Conservation (phyloP, 2,113 vertebrate species). For the Acanthochromis polyacanthus region DNA sequence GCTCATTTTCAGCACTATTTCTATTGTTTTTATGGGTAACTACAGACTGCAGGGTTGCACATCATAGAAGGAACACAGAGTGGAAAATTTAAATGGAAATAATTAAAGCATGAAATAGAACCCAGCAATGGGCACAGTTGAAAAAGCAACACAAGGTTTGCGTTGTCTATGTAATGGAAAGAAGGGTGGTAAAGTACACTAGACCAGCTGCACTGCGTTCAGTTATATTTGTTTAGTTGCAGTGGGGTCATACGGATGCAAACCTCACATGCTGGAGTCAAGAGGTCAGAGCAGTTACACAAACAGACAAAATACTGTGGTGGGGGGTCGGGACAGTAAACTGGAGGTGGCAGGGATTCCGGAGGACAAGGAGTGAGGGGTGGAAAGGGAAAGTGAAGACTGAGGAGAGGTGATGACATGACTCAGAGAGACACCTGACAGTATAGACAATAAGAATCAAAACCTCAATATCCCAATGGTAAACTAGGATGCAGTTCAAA, state of each 20-base stretch:
- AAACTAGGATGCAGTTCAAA: too few relatives aligned
- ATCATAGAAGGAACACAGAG: not conserved
- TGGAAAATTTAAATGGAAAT: not conserved
- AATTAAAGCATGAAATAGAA: not conserved
- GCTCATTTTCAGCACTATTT: too few relatives aligned
- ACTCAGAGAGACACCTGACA: not conserved
- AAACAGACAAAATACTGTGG: not conserved
- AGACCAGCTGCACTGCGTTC: not conserved
- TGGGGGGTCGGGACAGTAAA: not conserved
- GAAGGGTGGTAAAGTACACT: not conserved
- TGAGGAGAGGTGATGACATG: not conserved
- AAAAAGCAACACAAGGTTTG: not conserved
- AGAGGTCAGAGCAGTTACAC: not conserved
- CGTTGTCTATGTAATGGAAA: not conserved
- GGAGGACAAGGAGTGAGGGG: not conserved
- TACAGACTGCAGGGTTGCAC: too few relatives aligned
- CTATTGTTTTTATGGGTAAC: not conserved
- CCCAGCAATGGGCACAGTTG: too few relatives aligned
- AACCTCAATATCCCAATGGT: not conserved
- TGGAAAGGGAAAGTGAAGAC: not conserved
- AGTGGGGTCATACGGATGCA: not conserved
- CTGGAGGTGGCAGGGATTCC: not conserved
- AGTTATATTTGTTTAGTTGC: constrained; percentile 6
- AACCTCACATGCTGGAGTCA: not conserved
- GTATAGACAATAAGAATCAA: not conserved